A percentile compares a stretch with the other conserved stretches of the same genome.
phyloP scores from a whole-genome alignment of 2,888 invertebrate genomes.

The Digitonthophagus gazella region DNA sequence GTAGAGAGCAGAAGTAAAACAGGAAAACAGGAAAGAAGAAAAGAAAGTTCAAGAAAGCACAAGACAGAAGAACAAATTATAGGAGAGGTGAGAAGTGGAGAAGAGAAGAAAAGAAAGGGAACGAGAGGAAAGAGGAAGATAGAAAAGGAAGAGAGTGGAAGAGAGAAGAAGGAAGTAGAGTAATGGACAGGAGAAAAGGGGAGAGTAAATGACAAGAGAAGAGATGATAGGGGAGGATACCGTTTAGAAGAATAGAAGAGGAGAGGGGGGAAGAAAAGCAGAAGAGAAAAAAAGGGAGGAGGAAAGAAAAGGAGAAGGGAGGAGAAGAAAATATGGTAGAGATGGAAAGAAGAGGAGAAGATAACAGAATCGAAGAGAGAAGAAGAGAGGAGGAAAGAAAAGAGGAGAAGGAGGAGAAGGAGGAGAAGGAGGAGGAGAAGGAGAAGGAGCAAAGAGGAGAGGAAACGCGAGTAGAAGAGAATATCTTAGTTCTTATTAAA shows the following conservation, averaged over 20 bases:
- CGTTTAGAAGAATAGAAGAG: not conserved
- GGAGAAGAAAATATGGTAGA: too few relatives aligned
- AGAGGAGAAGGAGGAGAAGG: too few relatives aligned
- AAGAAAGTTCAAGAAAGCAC: not conserved
- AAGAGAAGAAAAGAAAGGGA: not conserved
- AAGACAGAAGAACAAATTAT: too few relatives aligned
- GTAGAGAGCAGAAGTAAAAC: not conserved
- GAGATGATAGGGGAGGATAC: not conserved
- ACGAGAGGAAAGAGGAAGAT: not conserved
- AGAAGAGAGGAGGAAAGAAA: too few relatives aligned
- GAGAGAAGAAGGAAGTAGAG: not conserved
- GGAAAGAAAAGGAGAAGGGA: too few relatives aligned
- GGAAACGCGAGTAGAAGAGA: too few relatives aligned
- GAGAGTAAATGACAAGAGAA: too few relatives aligned
- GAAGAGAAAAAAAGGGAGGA: not conserved
- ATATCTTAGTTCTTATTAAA: too few relatives aligned
- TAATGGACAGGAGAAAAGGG: not conserved
- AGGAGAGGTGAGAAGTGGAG: not conserved
- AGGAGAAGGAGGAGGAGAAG: too few relatives aligned
- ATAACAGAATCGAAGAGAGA: too few relatives aligned
- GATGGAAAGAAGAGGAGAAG: too few relatives aligned
- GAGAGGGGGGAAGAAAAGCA: not conserved
- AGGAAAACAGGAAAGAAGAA: not conserved
- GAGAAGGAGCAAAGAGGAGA: too few relatives aligned
- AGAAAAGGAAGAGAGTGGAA: not conserved